Conservation (phyloP, 2,113 vertebrate genomes). For the Daphoenositta chrysoptera region DNA sequence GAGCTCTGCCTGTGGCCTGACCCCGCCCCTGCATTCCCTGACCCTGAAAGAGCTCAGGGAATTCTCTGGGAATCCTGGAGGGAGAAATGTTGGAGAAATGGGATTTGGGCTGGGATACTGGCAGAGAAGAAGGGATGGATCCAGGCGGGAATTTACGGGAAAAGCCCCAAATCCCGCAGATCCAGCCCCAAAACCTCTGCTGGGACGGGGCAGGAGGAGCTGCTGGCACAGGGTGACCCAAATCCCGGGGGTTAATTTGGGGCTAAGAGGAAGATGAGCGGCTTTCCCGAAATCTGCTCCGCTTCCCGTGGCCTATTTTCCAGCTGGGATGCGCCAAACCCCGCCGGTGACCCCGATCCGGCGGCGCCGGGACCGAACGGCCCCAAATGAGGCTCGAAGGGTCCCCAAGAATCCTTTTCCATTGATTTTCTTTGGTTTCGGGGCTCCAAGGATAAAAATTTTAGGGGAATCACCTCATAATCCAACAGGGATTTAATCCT, state of each 20-base stretch:
- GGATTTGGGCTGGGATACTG: fast-evolving
- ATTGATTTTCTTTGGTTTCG: neutral
- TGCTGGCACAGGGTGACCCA: neutral
- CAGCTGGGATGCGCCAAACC: neutral
- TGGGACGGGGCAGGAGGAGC: neutral
- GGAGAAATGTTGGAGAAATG: fast-evolving
- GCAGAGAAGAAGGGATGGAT: neutral
- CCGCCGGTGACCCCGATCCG: neutral
- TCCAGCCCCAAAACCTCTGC: neutral
- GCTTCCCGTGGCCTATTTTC: neutral
- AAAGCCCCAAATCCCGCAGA: neutral
- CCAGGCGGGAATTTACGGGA: neutral
- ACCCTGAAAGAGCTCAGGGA: neutral
- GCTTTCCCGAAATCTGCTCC: neutral
- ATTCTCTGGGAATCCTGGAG: neutral
- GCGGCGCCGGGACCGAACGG: neutral
- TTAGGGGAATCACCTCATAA: neutral
- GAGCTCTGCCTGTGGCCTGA: neutral
- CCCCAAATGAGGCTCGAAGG: neutral
- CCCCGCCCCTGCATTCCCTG: neutral
- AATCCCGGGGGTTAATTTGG: neutral
- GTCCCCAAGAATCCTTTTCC: neutral
- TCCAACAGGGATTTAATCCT: no score
- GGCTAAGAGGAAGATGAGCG: neutral
- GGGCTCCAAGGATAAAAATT: neutral